A percentile compares a stretch with the other conserved stretches of the same genome.
Conservation (phyloP, 2,888 invertebrate genomes). For the Germaria angustata region DNA sequence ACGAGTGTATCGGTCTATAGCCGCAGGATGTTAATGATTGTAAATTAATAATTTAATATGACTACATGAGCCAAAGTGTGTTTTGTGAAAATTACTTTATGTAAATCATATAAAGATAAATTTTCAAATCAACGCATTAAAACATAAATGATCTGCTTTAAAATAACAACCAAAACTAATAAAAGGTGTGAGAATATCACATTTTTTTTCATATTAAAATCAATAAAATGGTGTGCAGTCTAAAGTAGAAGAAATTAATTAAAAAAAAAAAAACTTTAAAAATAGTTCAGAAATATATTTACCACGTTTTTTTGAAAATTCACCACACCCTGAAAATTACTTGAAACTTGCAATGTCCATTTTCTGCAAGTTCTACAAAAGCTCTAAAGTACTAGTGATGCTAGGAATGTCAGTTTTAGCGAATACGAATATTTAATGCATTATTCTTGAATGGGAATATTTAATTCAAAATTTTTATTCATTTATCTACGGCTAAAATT, state of each 20-base stretch:
- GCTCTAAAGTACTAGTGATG: too few species aligned
- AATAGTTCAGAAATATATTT: background rate
- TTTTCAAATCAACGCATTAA: conserved; percentile 70
- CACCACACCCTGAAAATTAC: background rate
- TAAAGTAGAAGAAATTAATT: background rate
- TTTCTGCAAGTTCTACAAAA: too few species aligned
- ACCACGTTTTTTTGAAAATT: background rate
- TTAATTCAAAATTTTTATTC: too few species aligned
- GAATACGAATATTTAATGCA: too few species aligned
- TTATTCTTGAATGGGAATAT: too few species aligned
- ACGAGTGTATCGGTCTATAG: conserved; percentile 70
- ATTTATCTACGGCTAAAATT: too few species aligned
- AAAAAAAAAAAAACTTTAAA: too few species aligned
- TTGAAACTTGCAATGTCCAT: too few species aligned
- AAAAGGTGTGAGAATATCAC: conserved; percentile 58
- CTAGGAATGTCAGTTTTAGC: too few species aligned
- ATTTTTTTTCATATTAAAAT: background rate
- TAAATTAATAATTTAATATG: conserved; percentile 79
- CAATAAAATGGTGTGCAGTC: background rate
- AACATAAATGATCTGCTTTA: conserved; percentile 62
- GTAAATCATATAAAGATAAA: conserved; percentile 72
- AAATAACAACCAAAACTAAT: conserved; percentile 43
- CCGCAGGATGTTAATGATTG: conserved; percentile 78
- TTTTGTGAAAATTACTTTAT: conserved; percentile 69
- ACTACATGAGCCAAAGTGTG: conserved; percentile 68